Percentiles rank a stretch among this genome's conserved stretches.
Conservation (phyloP, 1,140 invertebrate genomes). For the Drosophila pseudoobscura region DNA sequence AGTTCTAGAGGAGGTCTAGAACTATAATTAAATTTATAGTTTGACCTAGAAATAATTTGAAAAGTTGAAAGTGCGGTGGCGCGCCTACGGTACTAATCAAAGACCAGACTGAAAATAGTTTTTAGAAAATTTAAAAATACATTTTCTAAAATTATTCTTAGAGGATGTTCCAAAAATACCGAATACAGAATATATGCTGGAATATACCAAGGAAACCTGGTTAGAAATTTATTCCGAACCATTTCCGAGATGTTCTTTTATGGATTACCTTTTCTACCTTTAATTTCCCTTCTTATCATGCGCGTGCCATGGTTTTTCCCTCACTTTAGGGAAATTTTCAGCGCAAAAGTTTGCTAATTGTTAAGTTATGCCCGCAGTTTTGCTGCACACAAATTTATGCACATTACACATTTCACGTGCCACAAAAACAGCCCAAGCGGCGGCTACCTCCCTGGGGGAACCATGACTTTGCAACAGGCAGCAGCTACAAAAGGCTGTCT, state of each 20-base stretch:
- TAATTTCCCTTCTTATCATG: slow-evolving; percentile 20
- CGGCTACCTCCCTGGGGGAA: slow-evolving; percentile 20
- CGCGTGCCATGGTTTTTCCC: slow-evolving; percentile 32
- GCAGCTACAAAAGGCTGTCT: too few species aligned
- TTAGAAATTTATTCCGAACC: too few species aligned
- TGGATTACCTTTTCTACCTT: too few species aligned
- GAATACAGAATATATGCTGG: too few species aligned
- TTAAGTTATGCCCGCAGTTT: slow-evolving; percentile 53
- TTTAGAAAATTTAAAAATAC: slow-evolving; percentile 13
- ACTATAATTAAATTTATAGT: slow-evolving; percentile 72
- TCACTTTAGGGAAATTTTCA: slow-evolving; percentile 36
- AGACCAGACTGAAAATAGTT: slow-evolving; percentile 2
- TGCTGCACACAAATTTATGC: slow-evolving; percentile 50
- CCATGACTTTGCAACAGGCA: slow-evolving; percentile 66
- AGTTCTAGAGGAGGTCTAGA: slow-evolving; percentile 32
- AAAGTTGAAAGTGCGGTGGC: slow-evolving; percentile 53
- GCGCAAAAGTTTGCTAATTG: slow-evolving; percentile 48
- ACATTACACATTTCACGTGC: slow-evolving; percentile 78
- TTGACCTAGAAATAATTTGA: slow-evolving; percentile 78
- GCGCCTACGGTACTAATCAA: slow-evolving; percentile 19
- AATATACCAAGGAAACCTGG: too few species aligned
- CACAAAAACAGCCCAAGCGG: slow-evolving; percentile 34
- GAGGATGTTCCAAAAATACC: not conserved
- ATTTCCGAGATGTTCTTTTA: too few species aligned
- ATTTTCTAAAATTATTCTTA: slow-evolving; percentile 9